Percentiles rank a stretch among this genome's conserved stretches.
Conservation (phyloP, 2,888 invertebrate species). For the Teinopalpus imperialis region DNA sequence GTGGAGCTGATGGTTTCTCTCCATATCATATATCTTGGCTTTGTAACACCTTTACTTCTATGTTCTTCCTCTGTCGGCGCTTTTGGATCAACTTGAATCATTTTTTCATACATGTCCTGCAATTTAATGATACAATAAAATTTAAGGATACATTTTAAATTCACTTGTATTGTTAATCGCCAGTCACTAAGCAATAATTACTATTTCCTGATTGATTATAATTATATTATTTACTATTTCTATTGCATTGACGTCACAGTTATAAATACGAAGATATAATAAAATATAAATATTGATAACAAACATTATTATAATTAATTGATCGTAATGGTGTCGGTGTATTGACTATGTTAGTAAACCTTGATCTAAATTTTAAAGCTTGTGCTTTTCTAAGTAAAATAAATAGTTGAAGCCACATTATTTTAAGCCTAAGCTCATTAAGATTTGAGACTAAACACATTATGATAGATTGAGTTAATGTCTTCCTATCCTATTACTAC, state of each 20-base stretch:
- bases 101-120: conserved; percentile 98
- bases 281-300: conserved; percentile 9
- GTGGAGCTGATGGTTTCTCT: conserved; percentile 98
- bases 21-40: conserved; percentile 97
- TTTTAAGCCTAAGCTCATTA: too few relatives aligned
- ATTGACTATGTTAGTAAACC: neutral
- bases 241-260: conserved; percentile 17
- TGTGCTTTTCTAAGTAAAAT: neutral
- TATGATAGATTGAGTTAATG: too few relatives aligned
- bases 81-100: conserved; percentile 95
- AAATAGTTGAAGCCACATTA: too few relatives aligned
- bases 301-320: conserved; percentile 5
- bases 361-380: conserved; percentile 7
- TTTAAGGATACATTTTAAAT: too few relatives aligned
- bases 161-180: too few relatives aligned
- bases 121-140: conserved; percentile 35
- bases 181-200: too few relatives aligned
- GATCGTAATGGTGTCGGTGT: conserved; percentile 9
- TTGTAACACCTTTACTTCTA: conserved; percentile 94
- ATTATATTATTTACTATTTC: conserved; percentile 14
- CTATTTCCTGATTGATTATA: too few relatives aligned
- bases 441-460: too few relatives aligned
- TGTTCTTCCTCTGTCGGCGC: conserved; percentile 96
- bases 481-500: too few relatives aligned
- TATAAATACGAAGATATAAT: conserved; percentile 12